Conservation (phyloP, 2,113 vertebrate species). For the Phyllostomus hastatus region DNA sequence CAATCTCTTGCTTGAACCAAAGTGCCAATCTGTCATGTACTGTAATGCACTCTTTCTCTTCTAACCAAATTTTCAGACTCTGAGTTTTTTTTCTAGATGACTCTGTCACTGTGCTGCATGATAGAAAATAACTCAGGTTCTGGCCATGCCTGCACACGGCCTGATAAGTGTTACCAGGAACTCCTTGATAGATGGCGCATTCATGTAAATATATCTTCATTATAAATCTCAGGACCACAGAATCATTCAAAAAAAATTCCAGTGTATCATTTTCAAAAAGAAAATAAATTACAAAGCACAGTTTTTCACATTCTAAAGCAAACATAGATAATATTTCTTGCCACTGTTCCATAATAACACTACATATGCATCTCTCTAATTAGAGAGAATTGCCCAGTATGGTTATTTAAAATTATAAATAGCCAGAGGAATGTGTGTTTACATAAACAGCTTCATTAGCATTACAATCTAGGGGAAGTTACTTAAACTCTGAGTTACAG, state of each 20-base stretch:
- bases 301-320: background rate
- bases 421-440: background rate
- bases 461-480: background rate
- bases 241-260: background rate
- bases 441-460: background rate
- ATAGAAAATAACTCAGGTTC: constrained; percentile 33
- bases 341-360: background rate
- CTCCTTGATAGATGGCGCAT: constrained; percentile 26
- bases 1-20: constrained; percentile 66
- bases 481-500: background rate
- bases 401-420: background rate
- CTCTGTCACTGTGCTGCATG: constrained; percentile 44
- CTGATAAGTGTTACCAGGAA: background rate
- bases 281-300: background rate
- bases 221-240: background rate
- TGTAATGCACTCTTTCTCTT: constrained; percentile 35
- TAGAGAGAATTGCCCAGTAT: background rate
- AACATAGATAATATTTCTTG: background rate
- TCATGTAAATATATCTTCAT: constrained; percentile 50
- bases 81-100: constrained; percentile 58
- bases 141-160: background rate
- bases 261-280: background rate
- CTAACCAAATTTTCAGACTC: constrained; percentile 61
- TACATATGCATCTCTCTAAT: background rate
- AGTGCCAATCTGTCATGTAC: constrained; percentile 67